phyloP scores from a whole-genome alignment of 2,113 vertebrate genomes.

The Pogonocichla stellata region DNA sequence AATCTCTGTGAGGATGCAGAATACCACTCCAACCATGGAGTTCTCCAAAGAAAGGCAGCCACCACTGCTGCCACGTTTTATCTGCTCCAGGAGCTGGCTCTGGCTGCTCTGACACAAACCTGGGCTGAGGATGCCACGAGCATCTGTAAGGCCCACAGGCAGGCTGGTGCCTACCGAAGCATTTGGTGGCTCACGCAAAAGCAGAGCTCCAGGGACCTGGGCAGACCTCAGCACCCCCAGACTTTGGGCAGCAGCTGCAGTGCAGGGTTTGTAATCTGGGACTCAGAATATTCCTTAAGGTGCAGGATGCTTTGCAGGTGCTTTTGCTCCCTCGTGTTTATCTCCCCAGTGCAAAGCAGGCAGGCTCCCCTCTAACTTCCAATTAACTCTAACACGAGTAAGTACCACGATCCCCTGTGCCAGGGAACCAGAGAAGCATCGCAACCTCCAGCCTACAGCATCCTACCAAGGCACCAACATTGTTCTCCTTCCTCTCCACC shows the following conservation, averaged over 20 bases:
- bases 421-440: background rate
- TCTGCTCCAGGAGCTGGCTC: background rate
- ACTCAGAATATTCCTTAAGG: background rate
- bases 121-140: background rate
- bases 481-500: background rate
- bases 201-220: background rate
- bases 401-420: background rate
- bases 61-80: background rate
- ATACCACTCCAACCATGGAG: rapidly evolving
- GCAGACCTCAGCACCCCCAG: background rate
- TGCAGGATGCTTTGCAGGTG: background rate
- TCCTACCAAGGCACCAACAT: background rate
- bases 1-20: background rate
- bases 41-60: background rate
- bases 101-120: background rate
- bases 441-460: background rate
- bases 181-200: background rate
- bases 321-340: background rate
- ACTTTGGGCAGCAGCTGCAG: background rate
- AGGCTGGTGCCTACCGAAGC: background rate
- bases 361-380: background rate
- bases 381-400: background rate
- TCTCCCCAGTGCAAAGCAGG: background rate
- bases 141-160: rapidly evolving
- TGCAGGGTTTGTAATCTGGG: rapidly evolving